Conservation (phyloP, 1,140 invertebrate species). For the Neodiprion fabricii region DNA sequence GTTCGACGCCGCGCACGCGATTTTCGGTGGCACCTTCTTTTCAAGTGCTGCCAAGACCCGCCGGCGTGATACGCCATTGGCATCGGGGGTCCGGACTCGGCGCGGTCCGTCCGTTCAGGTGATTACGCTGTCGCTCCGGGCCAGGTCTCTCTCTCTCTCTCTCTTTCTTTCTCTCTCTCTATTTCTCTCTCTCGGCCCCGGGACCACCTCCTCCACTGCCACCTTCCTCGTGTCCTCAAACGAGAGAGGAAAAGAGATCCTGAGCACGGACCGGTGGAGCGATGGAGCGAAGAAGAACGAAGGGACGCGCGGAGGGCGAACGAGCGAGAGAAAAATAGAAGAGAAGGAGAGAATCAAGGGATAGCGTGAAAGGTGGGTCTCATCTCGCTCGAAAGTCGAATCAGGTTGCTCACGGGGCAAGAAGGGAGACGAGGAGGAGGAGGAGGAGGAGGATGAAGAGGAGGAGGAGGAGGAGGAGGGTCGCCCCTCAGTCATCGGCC, state of each 20-base stretch:
- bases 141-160: slow-evolving; percentile 32
- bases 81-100: slow-evolving; percentile 31
- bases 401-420: slow-evolving; percentile 21
- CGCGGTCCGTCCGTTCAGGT: slow-evolving; percentile 56
- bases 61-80: slow-evolving; percentile 29
- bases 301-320: slow-evolving; percentile 25
- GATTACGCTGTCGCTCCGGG: slow-evolving; percentile 60
- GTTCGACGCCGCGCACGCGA: neutral
- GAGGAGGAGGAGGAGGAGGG: slow-evolving; percentile 25
- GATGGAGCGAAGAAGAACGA: slow-evolving; percentile 32
- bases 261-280: slow-evolving; percentile 21
- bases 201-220: slow-evolving; percentile 22
- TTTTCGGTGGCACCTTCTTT: neutral
- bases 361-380: neutral
- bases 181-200: slow-evolving; percentile 25
- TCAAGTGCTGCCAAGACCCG: neutral
- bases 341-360: no score
- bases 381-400: neutral
- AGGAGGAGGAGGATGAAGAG: slow-evolving; percentile 24
- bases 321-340: slow-evolving; percentile 15
- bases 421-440: slow-evolving; percentile 14
- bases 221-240: slow-evolving; percentile 46
- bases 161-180: slow-evolving; percentile 8
- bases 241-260: slow-evolving; percentile 28
- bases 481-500: slow-evolving; percentile 26